Evolutionary conservation across 2,113 vertebrate species (phyloP).

Genomic region (Globicephala melas): DNA sequence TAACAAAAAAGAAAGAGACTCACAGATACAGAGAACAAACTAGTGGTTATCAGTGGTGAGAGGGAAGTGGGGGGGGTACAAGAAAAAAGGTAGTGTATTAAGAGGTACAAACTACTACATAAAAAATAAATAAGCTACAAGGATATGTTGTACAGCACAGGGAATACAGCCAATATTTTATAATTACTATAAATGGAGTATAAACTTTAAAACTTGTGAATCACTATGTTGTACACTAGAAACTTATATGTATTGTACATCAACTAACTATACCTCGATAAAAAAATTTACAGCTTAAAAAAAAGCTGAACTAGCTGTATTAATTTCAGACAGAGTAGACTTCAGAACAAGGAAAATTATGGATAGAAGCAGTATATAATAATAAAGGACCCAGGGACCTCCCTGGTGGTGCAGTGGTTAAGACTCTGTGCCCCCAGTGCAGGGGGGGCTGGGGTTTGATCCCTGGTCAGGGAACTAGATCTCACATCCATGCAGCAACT

Average conservation of each 20-base stretch:
- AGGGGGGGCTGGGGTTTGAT: no score
- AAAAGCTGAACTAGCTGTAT: neutral
- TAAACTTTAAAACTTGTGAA: neutral
- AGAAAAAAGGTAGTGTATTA: neutral
- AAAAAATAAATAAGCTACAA: neutral
- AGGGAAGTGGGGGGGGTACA: neutral
- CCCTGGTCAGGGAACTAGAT: no score
- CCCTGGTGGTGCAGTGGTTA: no score
- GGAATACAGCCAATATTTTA: neutral
- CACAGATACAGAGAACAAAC: neutral
- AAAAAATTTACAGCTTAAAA: neutral
- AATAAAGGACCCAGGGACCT: neutral
- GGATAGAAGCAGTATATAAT: neutral
- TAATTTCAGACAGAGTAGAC: neutral
- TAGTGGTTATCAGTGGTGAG: neutral
- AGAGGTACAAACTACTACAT: neutral
- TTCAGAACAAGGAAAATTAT: neutral
- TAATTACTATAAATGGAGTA: neutral
- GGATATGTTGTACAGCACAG: neutral
- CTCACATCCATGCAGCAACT: no score
- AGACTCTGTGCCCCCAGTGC: no score
- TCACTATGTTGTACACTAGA: neutral
- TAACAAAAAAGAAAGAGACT: neutral
- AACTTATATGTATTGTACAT: neutral
- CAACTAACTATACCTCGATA: neutral